Percentiles rank a stretch among this genome's conserved stretches.
These are phyloP conservation scores for Ceratosolen solmsi DNA, from an alignment of 1,140 invertebrate species.

Conservation along the genomic window DNA sequence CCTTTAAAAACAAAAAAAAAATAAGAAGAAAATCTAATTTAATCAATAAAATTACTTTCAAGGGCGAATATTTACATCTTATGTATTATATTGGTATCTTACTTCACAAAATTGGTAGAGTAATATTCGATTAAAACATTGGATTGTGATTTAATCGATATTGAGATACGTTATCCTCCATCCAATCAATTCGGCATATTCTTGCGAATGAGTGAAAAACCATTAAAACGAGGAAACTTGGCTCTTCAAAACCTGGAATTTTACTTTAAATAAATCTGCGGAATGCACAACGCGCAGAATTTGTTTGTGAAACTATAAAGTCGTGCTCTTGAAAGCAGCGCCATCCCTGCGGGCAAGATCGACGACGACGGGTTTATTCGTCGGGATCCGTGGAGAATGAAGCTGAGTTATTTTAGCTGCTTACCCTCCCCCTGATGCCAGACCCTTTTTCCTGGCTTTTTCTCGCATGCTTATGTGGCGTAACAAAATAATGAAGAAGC, in stretches of 20 bases:
- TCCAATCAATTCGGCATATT: neutral
- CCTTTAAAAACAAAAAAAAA: too few species aligned
- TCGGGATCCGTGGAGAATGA: neutral
- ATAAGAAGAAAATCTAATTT: too few species aligned
- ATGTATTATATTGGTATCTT: too few species aligned
- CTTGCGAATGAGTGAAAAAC: neutral
- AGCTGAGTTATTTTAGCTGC: conserved; percentile 64
- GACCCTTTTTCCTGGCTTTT: conserved; percentile 46
- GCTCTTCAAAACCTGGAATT: neutral
- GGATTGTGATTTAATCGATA: neutral
- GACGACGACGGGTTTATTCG: conserved; percentile 21
- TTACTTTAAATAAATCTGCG: conserved; percentile 15
- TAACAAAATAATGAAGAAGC: conserved; percentile 64
- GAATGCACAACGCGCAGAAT: neutral
- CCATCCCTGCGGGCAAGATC: conserved; percentile 18
- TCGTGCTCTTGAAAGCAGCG: conserved; percentile 24
- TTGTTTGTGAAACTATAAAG: conserved; percentile 20
- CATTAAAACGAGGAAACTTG: neutral
- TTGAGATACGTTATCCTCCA: neutral
- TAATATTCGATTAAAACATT: too few species aligned
- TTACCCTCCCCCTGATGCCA: conserved; percentile 27
- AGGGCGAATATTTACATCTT: too few species aligned
- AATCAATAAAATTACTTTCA: neutral
- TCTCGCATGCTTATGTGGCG: conserved; percentile 58
- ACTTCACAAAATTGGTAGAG: too few species aligned